phyloP scores from a whole-genome alignment of 2,797 vertebrate genomes.

The Pseudochirops corinnae region DNA sequence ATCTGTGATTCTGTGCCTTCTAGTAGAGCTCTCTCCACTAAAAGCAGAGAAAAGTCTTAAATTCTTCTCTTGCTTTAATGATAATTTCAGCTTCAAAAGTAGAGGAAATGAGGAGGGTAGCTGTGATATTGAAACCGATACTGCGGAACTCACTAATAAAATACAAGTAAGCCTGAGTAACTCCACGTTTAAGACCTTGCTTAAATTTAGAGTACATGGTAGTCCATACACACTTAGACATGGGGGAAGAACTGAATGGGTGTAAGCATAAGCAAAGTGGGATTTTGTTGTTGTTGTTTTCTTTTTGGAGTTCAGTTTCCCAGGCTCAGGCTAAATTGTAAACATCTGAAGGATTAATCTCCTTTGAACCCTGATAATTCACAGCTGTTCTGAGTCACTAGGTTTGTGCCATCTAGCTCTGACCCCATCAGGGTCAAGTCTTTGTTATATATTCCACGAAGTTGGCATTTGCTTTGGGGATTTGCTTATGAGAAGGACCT shows the following conservation, averaged over 20 bases:
- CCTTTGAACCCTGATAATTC: too few relatives aligned
- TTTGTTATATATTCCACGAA: too few relatives aligned
- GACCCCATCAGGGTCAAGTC: too few relatives aligned
- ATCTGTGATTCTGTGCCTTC: background rate
- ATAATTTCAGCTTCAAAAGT: background rate
- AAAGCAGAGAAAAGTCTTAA: background rate
- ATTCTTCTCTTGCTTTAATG: background rate
- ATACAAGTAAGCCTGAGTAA: background rate
- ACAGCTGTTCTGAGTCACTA: too few relatives aligned
- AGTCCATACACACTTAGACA: background rate
- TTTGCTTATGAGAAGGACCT: too few relatives aligned
- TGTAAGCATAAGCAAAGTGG: too few relatives aligned
- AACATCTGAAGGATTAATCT: too few relatives aligned
- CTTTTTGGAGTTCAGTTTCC: background rate
- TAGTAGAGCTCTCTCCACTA: background rate
- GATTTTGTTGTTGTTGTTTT: too few relatives aligned
- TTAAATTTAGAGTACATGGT: background rate
- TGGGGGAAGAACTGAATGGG: background rate
- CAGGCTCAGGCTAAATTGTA: too few relatives aligned
- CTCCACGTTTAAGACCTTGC: background rate
- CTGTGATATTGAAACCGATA: background rate
- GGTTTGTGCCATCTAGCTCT: too few relatives aligned
- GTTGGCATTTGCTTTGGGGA: too few relatives aligned
- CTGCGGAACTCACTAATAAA: background rate
- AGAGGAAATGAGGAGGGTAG: background rate